Evolutionary conservation across 2,888 invertebrate genomes (phyloP).

Genomic region (Boloria euphrosyne): DNA sequence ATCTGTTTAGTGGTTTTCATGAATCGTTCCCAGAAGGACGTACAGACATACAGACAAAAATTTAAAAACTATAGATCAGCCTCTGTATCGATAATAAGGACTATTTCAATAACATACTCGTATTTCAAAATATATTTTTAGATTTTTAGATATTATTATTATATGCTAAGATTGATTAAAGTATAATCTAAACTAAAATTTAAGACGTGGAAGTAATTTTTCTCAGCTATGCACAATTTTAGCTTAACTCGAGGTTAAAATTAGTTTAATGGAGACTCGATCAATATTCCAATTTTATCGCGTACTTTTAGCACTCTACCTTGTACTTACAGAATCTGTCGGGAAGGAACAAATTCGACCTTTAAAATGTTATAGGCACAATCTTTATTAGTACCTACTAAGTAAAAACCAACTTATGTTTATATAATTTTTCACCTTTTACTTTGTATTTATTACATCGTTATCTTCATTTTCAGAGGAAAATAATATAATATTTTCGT

Average conservation of each 20-base stretch:
- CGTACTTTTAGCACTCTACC: conserved; percentile 19
- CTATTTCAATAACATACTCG: no score
- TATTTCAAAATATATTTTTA: no score
- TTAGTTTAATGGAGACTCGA: conserved; percentile 24
- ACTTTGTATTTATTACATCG: conserved; percentile 13
- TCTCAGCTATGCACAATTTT: background rate
- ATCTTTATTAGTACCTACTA: conserved; percentile 11
- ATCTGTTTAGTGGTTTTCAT: no score
- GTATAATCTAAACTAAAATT: no score
- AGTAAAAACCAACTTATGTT: conserved; percentile 2
- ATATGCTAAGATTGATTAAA: no score
- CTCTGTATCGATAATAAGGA: no score
- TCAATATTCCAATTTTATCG: conserved; percentile 31
- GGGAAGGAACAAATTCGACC: conserved; percentile 12
- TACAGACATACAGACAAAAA: no score
- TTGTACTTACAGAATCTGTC: conserved; percentile 22
- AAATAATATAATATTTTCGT: conserved; percentile 6
- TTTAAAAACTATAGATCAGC: no score
- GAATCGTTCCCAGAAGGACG: no score
- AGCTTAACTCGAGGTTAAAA: conserved; percentile 17
- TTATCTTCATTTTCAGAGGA: conserved; percentile 10
- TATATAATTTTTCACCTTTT: conserved; percentile 14
- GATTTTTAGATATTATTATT: no score
- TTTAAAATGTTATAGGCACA: conserved; percentile 11
- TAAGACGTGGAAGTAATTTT: no score